Base-by-base conservation (phyloP, 53 echinoderm and acorn worm genomes). In the Pentamera pediparva region DNA sequence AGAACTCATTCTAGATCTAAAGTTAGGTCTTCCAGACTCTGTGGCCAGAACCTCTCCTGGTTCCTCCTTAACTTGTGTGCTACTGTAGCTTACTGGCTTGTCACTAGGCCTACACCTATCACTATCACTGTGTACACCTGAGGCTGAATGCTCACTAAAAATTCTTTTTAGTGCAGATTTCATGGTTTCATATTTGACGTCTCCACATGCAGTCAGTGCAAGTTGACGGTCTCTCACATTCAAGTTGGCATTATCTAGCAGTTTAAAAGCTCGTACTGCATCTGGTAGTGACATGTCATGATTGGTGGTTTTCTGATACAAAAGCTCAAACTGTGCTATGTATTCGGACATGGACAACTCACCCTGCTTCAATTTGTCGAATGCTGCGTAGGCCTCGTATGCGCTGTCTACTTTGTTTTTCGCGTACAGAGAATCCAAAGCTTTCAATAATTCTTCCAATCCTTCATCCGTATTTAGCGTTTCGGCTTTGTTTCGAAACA, bases 111-210 rank as follows among this genome's bases (percentile, higher is more conserved):
- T 57, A 20, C 10, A 11, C 59, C 59, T 57, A 11, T 10, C 59
- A 20, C 28, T 57, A 9, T 57, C 11, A 20, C 9, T 27, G n/a
- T n/a, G n/a, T n/a, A n/a, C 11, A 27, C 52, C 29, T 10, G 33
- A 70, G 24, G 51, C 19, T 18, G 45, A 50, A 27, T 30, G 63
- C 4, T 56, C 65, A 13, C 65, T 49, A 78, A 65, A 78, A 47
- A 67, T 78, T n/a, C 19, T 41, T 35, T 53, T 67, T 10, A 78
- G 37, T n/a, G 67, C 78, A 4, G 51, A 49, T 18, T 78, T 78
- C 67, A 78, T 65, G 4, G 52, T 50, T 9, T 48, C 65, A 31
- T 50, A 78, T 24, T 78, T 78, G 19, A 78, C 15, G 26, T 67
- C 78, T 15, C 6, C 17, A 26, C 75, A 75, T 61, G 78, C 78